These are phyloP conservation scores for Octodon degus DNA, from an alignment of 2,113 vertebrate genomes.

Conservation along the genomic window DNA sequence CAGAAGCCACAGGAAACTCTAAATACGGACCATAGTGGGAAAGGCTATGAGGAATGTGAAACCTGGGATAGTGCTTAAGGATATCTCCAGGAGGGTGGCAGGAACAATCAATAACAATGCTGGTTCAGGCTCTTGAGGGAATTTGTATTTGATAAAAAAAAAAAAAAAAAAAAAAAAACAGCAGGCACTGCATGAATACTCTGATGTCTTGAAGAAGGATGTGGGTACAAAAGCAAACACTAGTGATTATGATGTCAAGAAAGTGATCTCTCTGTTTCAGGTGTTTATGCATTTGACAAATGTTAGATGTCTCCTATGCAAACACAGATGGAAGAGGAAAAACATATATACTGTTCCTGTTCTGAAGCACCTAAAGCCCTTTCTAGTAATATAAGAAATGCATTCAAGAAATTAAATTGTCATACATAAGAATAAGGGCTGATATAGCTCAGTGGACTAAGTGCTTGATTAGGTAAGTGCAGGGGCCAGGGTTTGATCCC, in stretches of 20 bases:
- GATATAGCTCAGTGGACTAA: too few species aligned
- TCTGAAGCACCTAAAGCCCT: not conserved
- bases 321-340: not conserved
- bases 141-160: slow-evolving; percentile 10
- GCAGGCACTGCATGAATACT: not conserved
- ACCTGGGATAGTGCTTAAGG: not conserved
- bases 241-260: not conserved
- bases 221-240: not conserved
- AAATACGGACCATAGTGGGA: not conserved
- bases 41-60: not conserved
- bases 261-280: not conserved
- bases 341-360: not conserved
- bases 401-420: not conserved
- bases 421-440: not conserved
- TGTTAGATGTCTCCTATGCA: not conserved
- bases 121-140: not conserved
- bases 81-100: not conserved
- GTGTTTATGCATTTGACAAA: not conserved
- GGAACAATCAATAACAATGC: not conserved
- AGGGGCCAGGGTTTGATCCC: too few species aligned
- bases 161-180: not conserved
- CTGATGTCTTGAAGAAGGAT: not conserved
- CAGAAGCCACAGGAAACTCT: not conserved
- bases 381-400: slow-evolving; percentile 25
- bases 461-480: too few species aligned